Evolutionary conservation across 2,113 vertebrate genomes (phyloP).

Genomic region (Equus quagga): DNA sequence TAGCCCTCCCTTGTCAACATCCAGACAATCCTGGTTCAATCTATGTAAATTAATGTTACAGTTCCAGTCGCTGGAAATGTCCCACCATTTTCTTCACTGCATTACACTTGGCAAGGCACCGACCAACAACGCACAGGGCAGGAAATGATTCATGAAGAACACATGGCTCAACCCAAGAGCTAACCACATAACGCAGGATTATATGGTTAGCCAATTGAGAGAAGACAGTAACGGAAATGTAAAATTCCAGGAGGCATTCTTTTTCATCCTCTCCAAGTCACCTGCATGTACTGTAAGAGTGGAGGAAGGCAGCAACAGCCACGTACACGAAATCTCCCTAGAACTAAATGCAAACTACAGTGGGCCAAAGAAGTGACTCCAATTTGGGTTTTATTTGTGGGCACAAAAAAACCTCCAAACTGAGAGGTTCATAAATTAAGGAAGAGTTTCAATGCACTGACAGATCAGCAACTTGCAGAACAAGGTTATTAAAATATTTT

Average conservation of each 20-base stretch:
- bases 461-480: slow-evolving; percentile 54
- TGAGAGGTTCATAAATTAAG: slow-evolving; percentile 63
- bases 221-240: background rate
- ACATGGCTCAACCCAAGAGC: background rate
- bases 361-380: slow-evolving; percentile 25
- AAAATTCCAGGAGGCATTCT: background rate
- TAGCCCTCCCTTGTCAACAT: slow-evolving; percentile 16
- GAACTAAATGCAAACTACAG: slow-evolving; percentile 1
- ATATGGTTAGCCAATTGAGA: background rate
- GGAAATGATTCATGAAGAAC: slow-evolving; percentile 27
- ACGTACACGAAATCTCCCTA: background rate
- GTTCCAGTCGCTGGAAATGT: slow-evolving; percentile 41
- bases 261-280: background rate
- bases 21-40: background rate
- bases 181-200: background rate
- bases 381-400: slow-evolving; percentile 79
- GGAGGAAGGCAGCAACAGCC: background rate
- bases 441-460: slow-evolving; percentile 82
- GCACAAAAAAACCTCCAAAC: slow-evolving; percentile 70
- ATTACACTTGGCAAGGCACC: slow-evolving; percentile 5
- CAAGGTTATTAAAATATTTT: slow-evolving; percentile 52
- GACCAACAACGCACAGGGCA: background rate
- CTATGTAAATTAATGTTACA: background rate
- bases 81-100: background rate
- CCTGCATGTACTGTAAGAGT: background rate